These are phyloP conservation scores for Ametastegia equiseti DNA, from an alignment of 2,888 invertebrate species.

Conservation along the genomic window DNA sequence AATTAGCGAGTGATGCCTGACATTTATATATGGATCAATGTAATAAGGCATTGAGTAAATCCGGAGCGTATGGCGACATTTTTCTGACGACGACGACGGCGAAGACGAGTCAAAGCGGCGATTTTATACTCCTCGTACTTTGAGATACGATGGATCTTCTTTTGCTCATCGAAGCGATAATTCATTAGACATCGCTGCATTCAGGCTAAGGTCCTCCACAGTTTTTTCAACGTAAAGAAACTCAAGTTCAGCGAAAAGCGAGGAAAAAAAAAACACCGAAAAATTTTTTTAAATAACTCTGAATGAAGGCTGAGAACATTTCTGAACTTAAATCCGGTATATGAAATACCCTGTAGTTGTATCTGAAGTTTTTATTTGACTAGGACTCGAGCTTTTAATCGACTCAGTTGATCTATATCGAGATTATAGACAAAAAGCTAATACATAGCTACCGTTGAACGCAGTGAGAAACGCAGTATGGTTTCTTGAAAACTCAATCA, in stretches of 20 bases:
- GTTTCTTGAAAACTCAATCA: conserved; percentile 31
- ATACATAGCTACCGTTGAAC: no score
- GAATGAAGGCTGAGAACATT: neutral
- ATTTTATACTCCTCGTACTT: conserved; percentile 5
- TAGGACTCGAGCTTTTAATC: neutral
- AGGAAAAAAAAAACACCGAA: no score
- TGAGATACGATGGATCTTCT: neutral
- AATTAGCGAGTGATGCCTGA: neutral
- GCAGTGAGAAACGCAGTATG: neutral
- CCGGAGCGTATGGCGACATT: neutral
- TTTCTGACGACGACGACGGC: neutral
- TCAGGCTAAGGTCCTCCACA: neutral
- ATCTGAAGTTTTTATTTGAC: neutral
- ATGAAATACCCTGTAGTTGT: no score
- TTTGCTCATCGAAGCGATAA: neutral
- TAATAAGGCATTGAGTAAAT: neutral
- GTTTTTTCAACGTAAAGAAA: neutral
- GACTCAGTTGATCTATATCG: neutral
- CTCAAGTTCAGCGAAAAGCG: neutral
- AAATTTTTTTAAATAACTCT: neutral
- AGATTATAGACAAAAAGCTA: neutral
- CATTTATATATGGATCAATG: no score
- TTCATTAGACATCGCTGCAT: conserved; percentile 4
- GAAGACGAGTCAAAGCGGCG: neutral
- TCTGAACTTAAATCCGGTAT: neutral